phyloP scores from a whole-genome alignment of 2,113 vertebrate genomes.

The Dipodomys ordii region DNA sequence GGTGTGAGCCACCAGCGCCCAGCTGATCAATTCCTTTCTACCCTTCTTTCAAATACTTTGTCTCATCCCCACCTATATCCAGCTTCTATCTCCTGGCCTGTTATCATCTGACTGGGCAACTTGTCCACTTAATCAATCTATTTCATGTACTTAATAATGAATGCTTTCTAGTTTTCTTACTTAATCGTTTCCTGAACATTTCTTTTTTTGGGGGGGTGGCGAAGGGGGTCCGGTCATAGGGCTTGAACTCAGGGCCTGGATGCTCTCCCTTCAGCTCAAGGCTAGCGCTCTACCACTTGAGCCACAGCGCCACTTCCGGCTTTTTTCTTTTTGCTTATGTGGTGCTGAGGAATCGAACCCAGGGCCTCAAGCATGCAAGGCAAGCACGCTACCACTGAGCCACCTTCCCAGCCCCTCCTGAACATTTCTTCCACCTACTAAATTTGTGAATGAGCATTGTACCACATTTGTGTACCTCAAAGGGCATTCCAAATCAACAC shows the following conservation, averaged over 20 bases:
- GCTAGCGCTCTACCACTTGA: too few species aligned
- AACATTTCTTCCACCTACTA: not conserved
- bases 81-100: not conserved
- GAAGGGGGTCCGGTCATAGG: too few species aligned
- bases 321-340: too few species aligned
- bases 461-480: not conserved
- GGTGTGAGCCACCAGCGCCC: too few species aligned
- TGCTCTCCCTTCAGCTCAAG: too few species aligned
- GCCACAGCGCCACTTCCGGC: too few species aligned
- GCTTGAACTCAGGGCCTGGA: too few species aligned
- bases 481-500: slow-evolving; percentile 39
- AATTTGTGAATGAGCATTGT: not conserved
- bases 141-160: not conserved
- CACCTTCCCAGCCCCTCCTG: too few species aligned
- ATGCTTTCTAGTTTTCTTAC: not conserved
- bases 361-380: too few species aligned
- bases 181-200: slow-evolving; percentile 17
- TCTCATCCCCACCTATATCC: not conserved
- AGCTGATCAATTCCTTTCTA: not conserved
- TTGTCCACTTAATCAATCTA: not conserved
- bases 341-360: too few species aligned
- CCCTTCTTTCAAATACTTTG: slow-evolving; percentile 5
- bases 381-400: too few species aligned
- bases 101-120: not conserved
- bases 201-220: too few species aligned